A percentile compares a stretch with the other conserved stretches of the same genome.
phyloP scores from a whole-genome alignment of 2,797 vertebrate genomes.

The Chloroceryle inda region DNA sequence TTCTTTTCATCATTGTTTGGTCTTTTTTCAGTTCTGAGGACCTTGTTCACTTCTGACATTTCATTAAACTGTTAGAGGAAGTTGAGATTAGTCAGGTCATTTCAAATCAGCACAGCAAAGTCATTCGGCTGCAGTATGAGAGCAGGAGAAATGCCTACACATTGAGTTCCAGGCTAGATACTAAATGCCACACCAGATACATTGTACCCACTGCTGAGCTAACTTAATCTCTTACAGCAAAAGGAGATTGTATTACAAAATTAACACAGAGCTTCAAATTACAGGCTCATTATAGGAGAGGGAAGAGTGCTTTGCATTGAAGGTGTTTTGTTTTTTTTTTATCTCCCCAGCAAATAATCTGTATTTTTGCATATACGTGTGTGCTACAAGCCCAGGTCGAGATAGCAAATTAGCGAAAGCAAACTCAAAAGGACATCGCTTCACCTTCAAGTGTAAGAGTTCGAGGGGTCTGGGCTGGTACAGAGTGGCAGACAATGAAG shows the following conservation, averaged over 20 bases:
- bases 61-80: slow-evolving; percentile 70
- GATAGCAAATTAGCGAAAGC: not conserved
- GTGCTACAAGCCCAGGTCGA: not conserved
- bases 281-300: rapidly evolving
- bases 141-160: slow-evolving; percentile 16
- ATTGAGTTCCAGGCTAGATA: slow-evolving; percentile 7
- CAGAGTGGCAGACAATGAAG: not conserved
- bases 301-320: not conserved
- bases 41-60: slow-evolving; percentile 66
- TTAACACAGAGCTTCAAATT: not conserved
- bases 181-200: slow-evolving; percentile 4
- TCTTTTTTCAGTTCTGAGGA: slow-evolving; percentile 43
- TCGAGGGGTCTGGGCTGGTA: not conserved
- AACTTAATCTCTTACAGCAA: not conserved
- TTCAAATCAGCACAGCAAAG: slow-evolving; percentile 59
- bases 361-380: not conserved
- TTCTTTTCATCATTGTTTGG: slow-evolving; percentile 70
- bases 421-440: not conserved
- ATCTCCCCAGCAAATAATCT: not conserved
- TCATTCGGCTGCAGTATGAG: slow-evolving; percentile 45
- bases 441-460: not conserved
- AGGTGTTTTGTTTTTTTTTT: not conserved
- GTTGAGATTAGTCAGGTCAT: slow-evolving; percentile 67
- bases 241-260: not conserved
- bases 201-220: not conserved